A percentile compares a stretch with the other conserved stretches of the same genome.
Conservation (phyloP, 1,140 invertebrate genomes). For the Asobara japonica region DNA sequence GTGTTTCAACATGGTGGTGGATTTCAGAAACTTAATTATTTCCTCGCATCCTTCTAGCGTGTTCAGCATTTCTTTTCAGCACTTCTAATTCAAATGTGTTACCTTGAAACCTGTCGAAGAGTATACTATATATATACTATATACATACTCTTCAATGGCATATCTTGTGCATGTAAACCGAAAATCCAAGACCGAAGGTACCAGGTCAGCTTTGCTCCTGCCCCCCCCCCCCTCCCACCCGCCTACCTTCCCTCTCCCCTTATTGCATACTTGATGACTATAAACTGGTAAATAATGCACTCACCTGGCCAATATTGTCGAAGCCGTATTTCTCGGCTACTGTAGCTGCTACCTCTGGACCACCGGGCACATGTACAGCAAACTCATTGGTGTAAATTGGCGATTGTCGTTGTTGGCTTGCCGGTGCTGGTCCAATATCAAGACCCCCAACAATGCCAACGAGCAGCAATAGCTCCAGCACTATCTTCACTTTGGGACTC, state of each 20-base stretch:
- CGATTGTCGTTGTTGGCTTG: slow-evolving; percentile 48
- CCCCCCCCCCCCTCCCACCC: too few species aligned
- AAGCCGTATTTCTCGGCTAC: slow-evolving; percentile 79
- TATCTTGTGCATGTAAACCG: too few species aligned
- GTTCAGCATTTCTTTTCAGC: too few species aligned
- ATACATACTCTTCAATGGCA: too few species aligned
- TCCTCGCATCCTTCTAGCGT: too few species aligned
- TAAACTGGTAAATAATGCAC: slow-evolving; percentile 40
- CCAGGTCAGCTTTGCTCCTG: too few species aligned
- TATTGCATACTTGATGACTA: not conserved
- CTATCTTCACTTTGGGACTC: slow-evolving; percentile 50
- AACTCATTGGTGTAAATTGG: slow-evolving; percentile 80
- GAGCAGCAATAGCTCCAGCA: slow-evolving; percentile 42
- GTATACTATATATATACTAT: too few species aligned
- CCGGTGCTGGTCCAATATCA: slow-evolving; percentile 37
- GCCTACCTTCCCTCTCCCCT: not conserved
- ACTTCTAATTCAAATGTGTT: too few species aligned
- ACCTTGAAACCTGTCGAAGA: too few species aligned
- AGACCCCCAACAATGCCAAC: slow-evolving; percentile 44
- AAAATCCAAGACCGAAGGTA: too few species aligned
- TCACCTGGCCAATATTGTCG: slow-evolving; percentile 79
- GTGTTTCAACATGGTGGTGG: too few species aligned
- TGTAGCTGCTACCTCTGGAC: slow-evolving; percentile 68
- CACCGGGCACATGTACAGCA: slow-evolving; percentile 78
- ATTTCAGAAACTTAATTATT: too few species aligned